Base-by-base conservation (phyloP, 2,888 invertebrate species). In the Campoletis raptor region DNA sequence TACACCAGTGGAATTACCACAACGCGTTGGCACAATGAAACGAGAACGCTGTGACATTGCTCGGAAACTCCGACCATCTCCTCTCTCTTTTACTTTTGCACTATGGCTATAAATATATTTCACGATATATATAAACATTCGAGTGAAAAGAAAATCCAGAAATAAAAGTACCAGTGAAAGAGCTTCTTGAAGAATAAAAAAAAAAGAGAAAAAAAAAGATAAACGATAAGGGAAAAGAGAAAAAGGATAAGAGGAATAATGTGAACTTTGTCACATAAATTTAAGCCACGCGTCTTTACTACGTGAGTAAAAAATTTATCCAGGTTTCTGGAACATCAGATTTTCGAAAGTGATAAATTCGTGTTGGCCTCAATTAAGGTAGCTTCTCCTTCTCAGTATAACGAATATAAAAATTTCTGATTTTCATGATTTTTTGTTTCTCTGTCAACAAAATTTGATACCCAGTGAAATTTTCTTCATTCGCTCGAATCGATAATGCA, bases 41-140 rank as follows among this genome's bases (percentile, higher is more conserved):
- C 79, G 87, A 85, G 81, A 85, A 74, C 54, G 73, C 81, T 64
- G 77, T 72, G 81, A 88, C 86, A 86, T 88, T 80, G 81, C 88
- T 85, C 78, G 86, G 83, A 85, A 87, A 89, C 86, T 83, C 82
- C 85, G 72, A 40, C 52, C 70, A 77, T 76, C 15, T 24, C 67
- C 73, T 66, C 21, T 42, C 42, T 40, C 30, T 48, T 42, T 15
- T 24, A 15, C 45, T 37, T 66, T 45, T 48, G 21, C 54, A 24
- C 67, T 74, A 15, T 15, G 12, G 24, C 83, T 82, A 76, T 74
- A 57, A 54, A 74, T 67, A 67, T 40, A 54, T 54, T 21, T 42
- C 8, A 40, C 12, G 24, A 15, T 10, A 40, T 66, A 12, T 36
- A 21, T 42, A 67, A 4, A 37, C 9, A 24, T 45, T 52, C n/a